Evolutionary conservation across 2,888 invertebrate species (phyloP).

Genomic region (Epinotia nisella): DNA sequence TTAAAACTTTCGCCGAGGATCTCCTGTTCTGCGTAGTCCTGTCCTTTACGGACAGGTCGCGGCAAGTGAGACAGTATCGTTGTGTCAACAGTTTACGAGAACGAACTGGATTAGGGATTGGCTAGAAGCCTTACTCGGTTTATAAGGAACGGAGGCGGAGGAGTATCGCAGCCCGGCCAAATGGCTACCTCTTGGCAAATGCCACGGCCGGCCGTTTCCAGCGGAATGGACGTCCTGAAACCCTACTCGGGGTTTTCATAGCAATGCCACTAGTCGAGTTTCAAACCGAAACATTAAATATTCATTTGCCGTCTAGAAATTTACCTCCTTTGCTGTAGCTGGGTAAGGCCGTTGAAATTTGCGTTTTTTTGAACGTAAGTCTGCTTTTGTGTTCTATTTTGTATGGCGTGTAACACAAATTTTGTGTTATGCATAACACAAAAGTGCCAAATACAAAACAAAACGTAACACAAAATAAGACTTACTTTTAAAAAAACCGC

Average conservation of each 20-base stretch:
- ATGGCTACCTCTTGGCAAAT: constrained; percentile 77
- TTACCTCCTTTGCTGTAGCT: constrained; percentile 9
- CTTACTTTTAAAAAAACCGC: too few species aligned
- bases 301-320: constrained; percentile 24
- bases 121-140: constrained; percentile 59
- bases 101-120: constrained; percentile 29
- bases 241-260: constrained; percentile 60
- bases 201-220: constrained; percentile 75
- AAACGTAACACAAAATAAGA: too few species aligned
- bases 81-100: neutral
- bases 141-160: constrained; percentile 76
- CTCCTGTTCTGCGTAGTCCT: constrained; percentile 7
- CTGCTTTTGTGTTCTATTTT: too few species aligned
- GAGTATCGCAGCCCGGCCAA: constrained; percentile 73
- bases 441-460: too few species aligned
- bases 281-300: constrained; percentile 24
- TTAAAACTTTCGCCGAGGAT: constrained; percentile 23
- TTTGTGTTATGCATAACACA: too few species aligned
- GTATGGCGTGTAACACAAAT: too few species aligned
- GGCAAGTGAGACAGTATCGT: constrained; percentile 27
- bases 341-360: too few species aligned
- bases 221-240: constrained; percentile 63
- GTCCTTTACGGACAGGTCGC: constrained; percentile 17
- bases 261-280: constrained; percentile 45
- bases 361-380: too few species aligned